Percentiles rank a stretch among this genome's conserved stretches.
These are phyloP conservation scores for Pseudocheirus occidentalis DNA, from an alignment of 2,797 vertebrate genomes.

Conservation along the genomic window DNA sequence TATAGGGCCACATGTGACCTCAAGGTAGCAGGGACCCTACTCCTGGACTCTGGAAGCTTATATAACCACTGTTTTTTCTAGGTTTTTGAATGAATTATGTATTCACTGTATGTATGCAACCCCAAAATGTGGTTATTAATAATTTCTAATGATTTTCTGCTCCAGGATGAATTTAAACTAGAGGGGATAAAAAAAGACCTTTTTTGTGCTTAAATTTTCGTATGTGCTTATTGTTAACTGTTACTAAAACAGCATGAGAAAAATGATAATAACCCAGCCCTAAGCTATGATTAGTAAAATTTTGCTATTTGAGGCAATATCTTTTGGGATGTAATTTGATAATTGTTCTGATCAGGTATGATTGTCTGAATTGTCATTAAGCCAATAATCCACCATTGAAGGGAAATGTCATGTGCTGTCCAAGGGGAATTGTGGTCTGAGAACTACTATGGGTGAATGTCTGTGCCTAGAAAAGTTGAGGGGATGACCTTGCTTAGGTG, in stretches of 20 bases:
- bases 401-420: background rate
- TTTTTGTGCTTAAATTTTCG: background rate
- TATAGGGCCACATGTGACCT: too few relatives aligned
- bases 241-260: background rate
- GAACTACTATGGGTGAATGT: background rate
- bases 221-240: background rate
- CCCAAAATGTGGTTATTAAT: background rate
- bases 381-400: background rate
- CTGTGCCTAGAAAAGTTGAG: background rate
- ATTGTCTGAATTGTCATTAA: background rate
- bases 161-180: background rate
- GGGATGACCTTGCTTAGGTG: background rate
- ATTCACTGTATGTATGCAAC: too few relatives aligned
- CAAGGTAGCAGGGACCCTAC: too few relatives aligned
- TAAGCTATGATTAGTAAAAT: too few relatives aligned
- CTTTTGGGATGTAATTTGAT: too few relatives aligned
- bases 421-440: background rate
- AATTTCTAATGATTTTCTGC: background rate
- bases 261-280: too few relatives aligned
- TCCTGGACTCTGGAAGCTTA: background rate
- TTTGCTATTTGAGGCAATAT: too few relatives aligned
- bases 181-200: background rate
- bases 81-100: background rate
- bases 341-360: background rate
- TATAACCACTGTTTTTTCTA: background rate